Conservation (phyloP, 2,888 invertebrate genomes). For the Hirtodrosophila cameraria region DNA sequence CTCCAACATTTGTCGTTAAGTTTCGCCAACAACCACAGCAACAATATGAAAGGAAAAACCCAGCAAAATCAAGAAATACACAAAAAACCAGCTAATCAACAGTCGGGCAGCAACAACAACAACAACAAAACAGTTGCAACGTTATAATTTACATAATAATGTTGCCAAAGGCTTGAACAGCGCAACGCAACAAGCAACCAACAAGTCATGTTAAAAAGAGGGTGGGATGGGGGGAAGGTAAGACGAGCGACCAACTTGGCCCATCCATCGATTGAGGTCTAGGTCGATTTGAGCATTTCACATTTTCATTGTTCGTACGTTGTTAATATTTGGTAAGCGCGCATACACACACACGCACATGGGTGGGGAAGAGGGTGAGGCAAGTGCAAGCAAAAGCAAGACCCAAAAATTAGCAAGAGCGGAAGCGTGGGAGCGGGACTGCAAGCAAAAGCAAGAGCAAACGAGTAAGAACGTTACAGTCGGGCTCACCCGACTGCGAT, state of each 20-base stretch:
- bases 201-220: not conserved
- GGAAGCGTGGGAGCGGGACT: no score
- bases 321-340: conserved; percentile 66
- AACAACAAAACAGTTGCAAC: conserved; percentile 33
- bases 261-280: conserved; percentile 82
- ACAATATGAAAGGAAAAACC: conserved; percentile 37
- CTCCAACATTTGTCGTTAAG: conserved; percentile 28
- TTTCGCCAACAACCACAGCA: conserved; percentile 22
- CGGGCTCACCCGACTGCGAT: no score
- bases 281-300: conserved; percentile 80
- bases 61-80: conserved; percentile 21
- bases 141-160: conserved; percentile 77
- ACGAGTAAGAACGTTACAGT: no score
- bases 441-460: no score
- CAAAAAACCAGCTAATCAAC: conserved; percentile 16
- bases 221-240: not conserved
- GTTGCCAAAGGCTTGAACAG: conserved; percentile 57
- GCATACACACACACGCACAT: conserved; percentile 16
- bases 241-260: conserved; percentile 62
- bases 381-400: not conserved
- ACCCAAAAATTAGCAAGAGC: no score
- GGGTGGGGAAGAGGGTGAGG: conserved; percentile 5
- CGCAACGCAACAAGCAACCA: conserved; percentile 20
- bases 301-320: conserved; percentile 74
- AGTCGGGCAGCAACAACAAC: conserved; percentile 12